These are phyloP conservation scores for Brachyhypopomus occidentalis DNA, from an alignment of 2,113 vertebrate genomes.

Conservation along the genomic window DNA sequence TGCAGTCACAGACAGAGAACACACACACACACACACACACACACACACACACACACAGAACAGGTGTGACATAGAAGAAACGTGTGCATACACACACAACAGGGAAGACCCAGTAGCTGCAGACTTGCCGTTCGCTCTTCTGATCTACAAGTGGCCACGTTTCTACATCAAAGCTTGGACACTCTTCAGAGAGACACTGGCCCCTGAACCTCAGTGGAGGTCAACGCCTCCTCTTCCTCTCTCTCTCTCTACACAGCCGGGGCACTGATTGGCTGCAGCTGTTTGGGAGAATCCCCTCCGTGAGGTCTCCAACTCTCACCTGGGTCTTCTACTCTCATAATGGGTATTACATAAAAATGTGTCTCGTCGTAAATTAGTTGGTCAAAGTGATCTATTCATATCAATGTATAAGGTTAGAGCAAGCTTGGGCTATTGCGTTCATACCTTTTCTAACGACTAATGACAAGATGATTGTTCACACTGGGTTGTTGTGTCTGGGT, in stretches of 20 bases:
- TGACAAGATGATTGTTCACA: no score
- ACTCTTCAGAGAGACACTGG: constrained; percentile 26
- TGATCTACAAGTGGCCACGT: constrained; percentile 9
- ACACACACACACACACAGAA: no score
- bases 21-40: no score
- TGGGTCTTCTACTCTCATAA: background rate
- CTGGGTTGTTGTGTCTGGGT: background rate
- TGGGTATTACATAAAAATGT: background rate
- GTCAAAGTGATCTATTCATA: no score
- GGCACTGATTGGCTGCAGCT: constrained; percentile 12
- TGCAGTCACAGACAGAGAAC: no score
- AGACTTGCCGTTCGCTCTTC: background rate
- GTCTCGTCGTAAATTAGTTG: background rate
- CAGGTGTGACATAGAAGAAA: no score
- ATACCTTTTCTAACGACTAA: no score
- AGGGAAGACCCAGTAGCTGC: background rate
- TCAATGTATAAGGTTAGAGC: no score
- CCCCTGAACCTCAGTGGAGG: constrained; percentile 6
- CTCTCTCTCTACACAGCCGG: constrained; percentile 1
- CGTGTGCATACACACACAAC: background rate
- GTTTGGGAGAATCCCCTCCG: background rate
- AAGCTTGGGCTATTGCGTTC: no score
- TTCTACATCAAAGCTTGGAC: constrained; percentile 38
- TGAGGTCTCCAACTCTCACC: no score
- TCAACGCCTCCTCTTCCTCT: constrained; percentile 3